Evolutionary conservation across 2,113 vertebrate species (phyloP), one percentile per base, ranked within the genome.

Genomic region (Potamarius usumacintae): DNA sequence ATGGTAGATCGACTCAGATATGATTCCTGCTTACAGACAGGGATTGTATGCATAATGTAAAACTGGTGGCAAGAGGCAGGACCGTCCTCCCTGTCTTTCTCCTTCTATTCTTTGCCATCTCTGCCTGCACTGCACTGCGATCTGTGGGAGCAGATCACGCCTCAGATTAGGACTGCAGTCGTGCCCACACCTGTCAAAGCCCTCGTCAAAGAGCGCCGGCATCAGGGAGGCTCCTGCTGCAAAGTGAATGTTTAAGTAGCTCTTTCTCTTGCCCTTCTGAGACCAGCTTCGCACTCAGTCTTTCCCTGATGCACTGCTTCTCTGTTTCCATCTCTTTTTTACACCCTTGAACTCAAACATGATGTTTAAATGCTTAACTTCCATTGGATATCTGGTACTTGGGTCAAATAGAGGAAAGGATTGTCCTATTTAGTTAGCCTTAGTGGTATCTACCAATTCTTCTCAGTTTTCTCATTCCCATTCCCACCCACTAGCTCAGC

Each of bases 181-280:
- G 30, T 85, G 80, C 88, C 85, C 65, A 76, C 74, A 85, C 84
- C 89, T 89, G 89, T 91, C 88, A 89, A 86, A 88, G 82, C 55
- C 74, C 52, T 85, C 52, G 71, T 90, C 89, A 90, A 86, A 82
- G 69, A 88, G 34, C 76, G 81, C 76, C 71, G 74, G 85, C 60
- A 60, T 84, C 77, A 63, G 71, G 89, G 87, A 86, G 85, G 72
- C 81, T 86, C 76, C 82, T 48, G 52, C 84, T 71, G 89, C 87
- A 87, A 79, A 88, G 83, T 89, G 90, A 89, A 88, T 90, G 63
- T 42, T 78, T 89, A 89, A 91, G 83, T 84, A 89, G 87, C 82
- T 89, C 79, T 82, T 30, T 78, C 65, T 30, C 25, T 78, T 82
- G 85, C 85, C 87, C 89, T 86, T 90, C 85, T 74, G 76, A 88